Evolutionary conservation across 2,797 vertebrate species (phyloP), one percentile per base, ranked within the genome.

Genomic region (Poecilia velifera): DNA sequence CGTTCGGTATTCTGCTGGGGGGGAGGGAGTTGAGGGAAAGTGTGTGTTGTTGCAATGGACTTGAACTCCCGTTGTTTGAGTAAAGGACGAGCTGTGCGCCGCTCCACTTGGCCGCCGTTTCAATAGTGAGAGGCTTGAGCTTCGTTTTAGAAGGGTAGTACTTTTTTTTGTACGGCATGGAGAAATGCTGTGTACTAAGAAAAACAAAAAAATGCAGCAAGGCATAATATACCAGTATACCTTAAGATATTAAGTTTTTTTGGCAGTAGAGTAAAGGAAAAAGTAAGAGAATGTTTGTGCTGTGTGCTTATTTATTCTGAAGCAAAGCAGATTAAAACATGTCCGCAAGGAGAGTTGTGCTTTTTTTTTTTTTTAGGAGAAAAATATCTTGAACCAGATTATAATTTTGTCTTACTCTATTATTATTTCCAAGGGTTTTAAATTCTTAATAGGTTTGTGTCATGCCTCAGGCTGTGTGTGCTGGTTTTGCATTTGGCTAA

Each of bases 401-500:
- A 72, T 76, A 73, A 76, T 76, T 77, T 86, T 59, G 28, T 53
- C 51, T 55, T 68, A 22, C 83, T 87, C 83, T 77, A 76, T 83
- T 62, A 80, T 90, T 81, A 49, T 74, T 81, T 74, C 74, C 72
- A 20, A n/a, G 9, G 28, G 36, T 77, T 78, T 87, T 72, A 74
- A 78, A 81, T 81, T 57, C 43, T 43, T 62, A 85, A 76, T 34
- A 59, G 82, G 78, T 79, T 72, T 43, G 34, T 73, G 47, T 57
- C 43, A n/a, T 1, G 46, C 81, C 41, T 72, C 34, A 71, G 72
- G 88, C 80, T 51, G 59, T 76, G 71, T 73, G 7, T 34, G 73
- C 62, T 49, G 25, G 85, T 87, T 78, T 75, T 28, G 80, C 80
- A 75, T 83, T 28, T 80, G 70, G 76, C 76, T 80, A 71, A 83